phyloP scores from a whole-genome alignment of 2,113 vertebrate species.

The Istiophorus platypterus region DNA sequence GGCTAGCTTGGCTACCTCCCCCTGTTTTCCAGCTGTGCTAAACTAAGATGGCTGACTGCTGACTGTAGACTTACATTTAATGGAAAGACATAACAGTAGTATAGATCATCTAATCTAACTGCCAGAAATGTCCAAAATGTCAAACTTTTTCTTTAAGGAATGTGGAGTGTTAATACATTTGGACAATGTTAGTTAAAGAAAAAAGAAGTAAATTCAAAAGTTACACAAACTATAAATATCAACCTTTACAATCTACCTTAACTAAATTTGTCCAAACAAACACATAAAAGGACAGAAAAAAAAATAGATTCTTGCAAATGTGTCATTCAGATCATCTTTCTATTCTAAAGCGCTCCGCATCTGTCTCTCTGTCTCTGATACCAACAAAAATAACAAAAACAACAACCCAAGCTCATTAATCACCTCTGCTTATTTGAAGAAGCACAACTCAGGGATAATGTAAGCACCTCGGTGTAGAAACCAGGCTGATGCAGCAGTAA shows the following conservation, averaged over 20 bases:
- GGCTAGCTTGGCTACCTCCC: too few relatives aligned
- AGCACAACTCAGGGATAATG: conserved; percentile 25
- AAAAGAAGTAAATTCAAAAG: not conserved
- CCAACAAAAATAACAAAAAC: conserved; percentile 12
- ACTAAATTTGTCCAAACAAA: conserved; percentile 16
- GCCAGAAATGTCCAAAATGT: not conserved
- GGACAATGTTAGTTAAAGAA: not conserved
- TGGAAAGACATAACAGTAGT: too few relatives aligned
- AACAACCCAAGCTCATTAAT: conserved; percentile 40
- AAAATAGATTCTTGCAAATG: conserved; percentile 2
- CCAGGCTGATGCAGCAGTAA: conserved; percentile 14
- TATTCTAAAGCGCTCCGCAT: conserved; percentile 3
- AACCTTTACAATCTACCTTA: not conserved
- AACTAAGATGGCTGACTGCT: not conserved
- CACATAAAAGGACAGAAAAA: not conserved
- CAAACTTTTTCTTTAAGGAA: not conserved
- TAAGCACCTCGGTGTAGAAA: conserved; percentile 29
- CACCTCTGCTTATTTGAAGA: conserved; percentile 56
- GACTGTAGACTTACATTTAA: too few relatives aligned
- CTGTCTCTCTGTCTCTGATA: conserved; percentile 18
- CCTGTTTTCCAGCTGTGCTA: not conserved
- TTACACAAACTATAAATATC: not conserved
- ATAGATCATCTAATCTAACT: too few relatives aligned
- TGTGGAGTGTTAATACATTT: not conserved
- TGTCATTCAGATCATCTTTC: conserved; percentile 23